Percentiles rank a stretch among this genome's conserved stretches.
Conservation (phyloP, 1,140 invertebrate species). For the Frieseomelitta varia region DNA sequence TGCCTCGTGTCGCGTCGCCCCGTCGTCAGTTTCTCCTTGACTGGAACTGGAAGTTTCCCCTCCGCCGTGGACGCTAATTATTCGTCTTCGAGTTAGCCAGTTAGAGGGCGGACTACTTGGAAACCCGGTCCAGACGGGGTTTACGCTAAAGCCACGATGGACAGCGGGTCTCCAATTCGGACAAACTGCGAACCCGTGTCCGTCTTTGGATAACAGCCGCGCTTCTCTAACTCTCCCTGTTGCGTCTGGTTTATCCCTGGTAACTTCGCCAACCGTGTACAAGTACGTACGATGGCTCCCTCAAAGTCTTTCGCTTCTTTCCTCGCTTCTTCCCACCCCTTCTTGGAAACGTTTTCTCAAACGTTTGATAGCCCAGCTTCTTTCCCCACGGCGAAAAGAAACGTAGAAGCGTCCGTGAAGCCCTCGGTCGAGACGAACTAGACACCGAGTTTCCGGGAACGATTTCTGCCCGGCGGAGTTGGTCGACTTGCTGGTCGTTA, state of each 20-base stretch:
- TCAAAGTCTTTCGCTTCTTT: too few species aligned
- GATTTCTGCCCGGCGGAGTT: background rate
- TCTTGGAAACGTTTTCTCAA: too few species aligned
- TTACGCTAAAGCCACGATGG: background rate
- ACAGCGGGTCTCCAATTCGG: background rate
- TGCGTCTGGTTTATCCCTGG: too few species aligned
- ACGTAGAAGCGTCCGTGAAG: too few species aligned
- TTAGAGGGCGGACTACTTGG: slow-evolving; percentile 2
- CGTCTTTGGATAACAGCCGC: background rate
- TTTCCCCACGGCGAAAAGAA: too few species aligned
- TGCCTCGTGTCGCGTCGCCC: too few species aligned
- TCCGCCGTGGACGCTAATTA: slow-evolving; percentile 66
- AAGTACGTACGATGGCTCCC: too few species aligned
- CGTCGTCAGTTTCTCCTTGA: background rate
- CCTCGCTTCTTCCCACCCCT: too few species aligned
- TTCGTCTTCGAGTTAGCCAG: slow-evolving; percentile 57
- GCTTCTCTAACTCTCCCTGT: background rate
- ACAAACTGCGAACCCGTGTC: background rate
- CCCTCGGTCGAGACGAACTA: background rate
- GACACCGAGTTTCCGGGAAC: background rate
- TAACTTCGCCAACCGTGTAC: too few species aligned
- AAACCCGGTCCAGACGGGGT: slow-evolving; percentile 45
- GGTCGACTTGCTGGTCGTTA: slow-evolving; percentile 23
- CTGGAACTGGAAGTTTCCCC: background rate
- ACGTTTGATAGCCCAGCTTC: too few species aligned